Evolutionary conservation across 2,888 invertebrate genomes (phyloP), one percentile per base, ranked within the genome.

Genomic region (Brachyptera putata): DNA sequence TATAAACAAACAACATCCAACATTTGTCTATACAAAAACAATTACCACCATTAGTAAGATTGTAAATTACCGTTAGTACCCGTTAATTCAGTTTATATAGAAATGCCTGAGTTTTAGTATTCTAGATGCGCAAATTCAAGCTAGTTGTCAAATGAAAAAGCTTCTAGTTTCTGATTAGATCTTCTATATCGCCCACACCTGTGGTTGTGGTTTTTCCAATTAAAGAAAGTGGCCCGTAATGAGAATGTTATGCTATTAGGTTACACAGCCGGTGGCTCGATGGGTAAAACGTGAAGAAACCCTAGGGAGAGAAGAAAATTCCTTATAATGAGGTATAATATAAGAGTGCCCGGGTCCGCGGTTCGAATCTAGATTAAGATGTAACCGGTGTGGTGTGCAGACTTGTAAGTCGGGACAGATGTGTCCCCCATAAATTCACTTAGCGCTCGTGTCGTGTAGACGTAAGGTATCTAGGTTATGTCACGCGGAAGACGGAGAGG

Each of bases 281-380:
- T 5, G 18, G 18, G 18, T 18, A 16, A 41, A n/a, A 21, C 41
- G 21, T 41, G 18, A 18, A 41, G n/a, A n/a, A 3, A n/a, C 41
- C 41, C 41, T 4, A 7, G 41, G 21, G 41, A 41, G 41, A 16
- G 41, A 21, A 9, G 13, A n/a, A 41, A 21, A 18, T 3, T 41
- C 21, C 41, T 41, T n/a, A 41, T 41, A 41, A 41, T 41, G 41
- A 41, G 41, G 41, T 41, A 18, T 41, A 41, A 41, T 21, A 18
- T 41, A 41, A 41, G 21, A 2, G 41, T 11, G 7, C 34, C 9
- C 34, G 11, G 41, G 41, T 41, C 41, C 41, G 41, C 11, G 41
- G 18, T 41, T 41, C 41, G 41, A 41, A 41, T 41, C 41, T 41
- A 41, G 41, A 41, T 41, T 41, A 41, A 41, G 41, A 24, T n/a